These are phyloP conservation scores for Saxidomus purpurata DNA, from an alignment of 1,140 invertebrate species.

Conservation along the genomic window DNA sequence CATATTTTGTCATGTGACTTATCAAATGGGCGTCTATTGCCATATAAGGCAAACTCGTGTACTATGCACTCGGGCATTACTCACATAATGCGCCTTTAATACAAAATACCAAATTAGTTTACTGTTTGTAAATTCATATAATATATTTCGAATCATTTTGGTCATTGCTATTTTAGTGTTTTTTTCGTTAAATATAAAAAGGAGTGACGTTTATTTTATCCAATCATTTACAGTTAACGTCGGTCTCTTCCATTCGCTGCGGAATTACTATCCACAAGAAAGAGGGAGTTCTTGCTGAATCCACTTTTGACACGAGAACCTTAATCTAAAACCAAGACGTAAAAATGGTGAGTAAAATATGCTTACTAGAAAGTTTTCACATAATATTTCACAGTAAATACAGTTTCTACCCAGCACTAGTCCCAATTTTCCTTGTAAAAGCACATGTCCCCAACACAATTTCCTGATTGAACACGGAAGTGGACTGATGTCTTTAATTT, in stretches of 20 bases:
- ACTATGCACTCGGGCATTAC: slow-evolving; percentile 30
- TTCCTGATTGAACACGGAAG: slow-evolving; percentile 15
- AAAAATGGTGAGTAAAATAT: slow-evolving; percentile 24
- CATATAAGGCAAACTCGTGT: slow-evolving; percentile 52
- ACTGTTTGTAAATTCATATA: not conserved
- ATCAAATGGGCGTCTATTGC: slow-evolving; percentile 27
- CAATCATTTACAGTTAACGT: not conserved
- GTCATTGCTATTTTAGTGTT: not conserved
- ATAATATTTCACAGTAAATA: not conserved
- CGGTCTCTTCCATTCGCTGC: not conserved
- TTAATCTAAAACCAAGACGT: not conserved
- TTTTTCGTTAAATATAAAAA: not conserved
- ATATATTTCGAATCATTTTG: not conserved
- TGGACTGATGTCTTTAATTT: not conserved
- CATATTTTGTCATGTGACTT: slow-evolving; percentile 15
- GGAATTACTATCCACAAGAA: not conserved
- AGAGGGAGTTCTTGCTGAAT: slow-evolving; percentile 36
- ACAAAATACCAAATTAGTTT: not conserved
- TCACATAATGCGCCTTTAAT: not conserved
- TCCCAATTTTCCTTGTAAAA: not conserved
- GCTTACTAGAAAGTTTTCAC: not conserved
- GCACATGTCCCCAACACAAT: not conserved
- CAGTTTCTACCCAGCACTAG: not conserved
- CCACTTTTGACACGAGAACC: not conserved
- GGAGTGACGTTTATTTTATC: slow-evolving; percentile 4